phyloP scores from a whole-genome alignment of 1,140 invertebrate genomes.

The Panonychus citri region DNA sequence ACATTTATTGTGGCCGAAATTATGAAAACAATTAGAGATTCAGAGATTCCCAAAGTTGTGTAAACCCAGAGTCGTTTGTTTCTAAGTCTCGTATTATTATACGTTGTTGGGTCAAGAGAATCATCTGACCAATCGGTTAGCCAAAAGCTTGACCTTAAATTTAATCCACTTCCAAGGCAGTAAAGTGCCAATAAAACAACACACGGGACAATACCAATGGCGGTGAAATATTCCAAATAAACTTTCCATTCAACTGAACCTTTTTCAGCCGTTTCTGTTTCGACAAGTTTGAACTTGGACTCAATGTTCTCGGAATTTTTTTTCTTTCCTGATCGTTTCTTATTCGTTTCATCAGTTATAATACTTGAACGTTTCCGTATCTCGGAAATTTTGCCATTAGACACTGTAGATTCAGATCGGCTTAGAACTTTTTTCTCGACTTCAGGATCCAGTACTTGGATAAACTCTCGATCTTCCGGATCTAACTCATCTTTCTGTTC shows the following conservation, averaged over 20 bases:
- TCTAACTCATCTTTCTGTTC: constrained; percentile 1
- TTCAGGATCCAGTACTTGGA: background rate
- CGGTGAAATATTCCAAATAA: constrained; percentile 3
- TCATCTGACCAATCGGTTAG: constrained; percentile 23
- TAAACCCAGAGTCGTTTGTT: constrained; percentile 70
- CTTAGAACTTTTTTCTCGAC: background rate
- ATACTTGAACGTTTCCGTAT: background rate
- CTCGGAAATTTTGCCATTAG: background rate
- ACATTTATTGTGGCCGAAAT: constrained; percentile 1
- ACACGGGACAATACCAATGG: constrained; percentile 1
- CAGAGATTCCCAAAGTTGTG: constrained; percentile 55
- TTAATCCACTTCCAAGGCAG: constrained; percentile 16
- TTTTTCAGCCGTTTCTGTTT: constrained; percentile 4
- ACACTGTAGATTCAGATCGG: too few species aligned
- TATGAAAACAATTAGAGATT: constrained; percentile 24
- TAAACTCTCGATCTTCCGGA: background rate
- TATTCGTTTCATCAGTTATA: background rate
- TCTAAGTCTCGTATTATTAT: constrained; percentile 28
- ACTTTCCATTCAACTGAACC: constrained; percentile 10
- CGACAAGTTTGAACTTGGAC: constrained; percentile 34
- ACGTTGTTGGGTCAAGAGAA: constrained; percentile 9
- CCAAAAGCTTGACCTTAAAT: constrained; percentile 21
- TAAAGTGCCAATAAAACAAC: constrained; percentile 8
- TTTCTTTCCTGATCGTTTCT: background rate
- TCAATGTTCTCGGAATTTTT: too few species aligned